A percentile compares a stretch with the other conserved stretches of the same genome.
Evolutionary conservation across 1,140 invertebrate species (phyloP).

Genomic region (Octopus sinensis): DNA sequence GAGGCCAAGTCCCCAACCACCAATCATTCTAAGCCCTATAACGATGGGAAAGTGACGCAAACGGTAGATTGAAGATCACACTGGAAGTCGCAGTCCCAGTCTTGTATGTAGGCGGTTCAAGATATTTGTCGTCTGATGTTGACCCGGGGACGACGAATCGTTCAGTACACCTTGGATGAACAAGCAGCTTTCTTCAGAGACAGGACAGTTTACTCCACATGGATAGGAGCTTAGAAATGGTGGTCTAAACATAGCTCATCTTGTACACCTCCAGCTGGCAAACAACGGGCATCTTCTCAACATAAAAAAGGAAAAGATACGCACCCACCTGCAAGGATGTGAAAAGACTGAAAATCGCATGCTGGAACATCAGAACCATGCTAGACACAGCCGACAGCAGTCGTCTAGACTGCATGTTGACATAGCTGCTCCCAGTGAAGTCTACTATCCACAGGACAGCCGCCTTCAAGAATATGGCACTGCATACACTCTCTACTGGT

Average conservation of each 20-base stretch:
- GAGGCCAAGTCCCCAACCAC: no score
- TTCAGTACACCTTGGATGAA: background rate
- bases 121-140: background rate
- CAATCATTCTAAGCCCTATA: no score
- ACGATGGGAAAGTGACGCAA: no score
- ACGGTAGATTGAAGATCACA: no score
- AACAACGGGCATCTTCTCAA: background rate
- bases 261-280: background rate
- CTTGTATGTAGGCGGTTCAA: no score
- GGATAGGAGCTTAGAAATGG: background rate
- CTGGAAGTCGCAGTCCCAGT: no score
- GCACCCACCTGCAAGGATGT: background rate
- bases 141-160: background rate
- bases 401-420: background rate
- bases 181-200: background rate
- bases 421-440: no score
- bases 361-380: conserved; percentile 2
- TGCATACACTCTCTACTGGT: no score
- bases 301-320: background rate
- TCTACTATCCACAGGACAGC: no score
- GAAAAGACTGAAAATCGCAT: background rate
- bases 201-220: background rate
- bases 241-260: background rate
- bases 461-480: no score
- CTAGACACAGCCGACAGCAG: background rate